Evolutionary conservation across 2,113 vertebrate genomes (phyloP), one percentile per base, ranked within the genome.

Genomic region (Cynocephalus volans): DNA sequence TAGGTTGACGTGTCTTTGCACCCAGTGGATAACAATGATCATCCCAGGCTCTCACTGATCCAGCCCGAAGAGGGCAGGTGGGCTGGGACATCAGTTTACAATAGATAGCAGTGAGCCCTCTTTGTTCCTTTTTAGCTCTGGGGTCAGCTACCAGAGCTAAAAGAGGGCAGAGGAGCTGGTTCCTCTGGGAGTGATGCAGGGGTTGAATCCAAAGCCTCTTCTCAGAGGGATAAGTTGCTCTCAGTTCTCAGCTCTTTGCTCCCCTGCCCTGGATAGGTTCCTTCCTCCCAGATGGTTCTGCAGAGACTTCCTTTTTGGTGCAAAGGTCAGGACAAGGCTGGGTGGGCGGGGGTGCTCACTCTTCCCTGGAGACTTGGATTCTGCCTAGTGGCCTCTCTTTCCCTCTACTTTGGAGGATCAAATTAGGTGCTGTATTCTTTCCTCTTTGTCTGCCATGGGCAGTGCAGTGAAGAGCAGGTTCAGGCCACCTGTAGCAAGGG

Each of bases 401-500:
- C 41, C 56, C 54, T 85, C 77, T 84, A 1, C 80, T 77, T n/a
- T 48, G 58, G 73, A 85, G 60, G 65, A 73, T 81, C 70, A 17
- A 3, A 19, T 33, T 69, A 80, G 62, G 82, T 24, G 13, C 28
- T 58, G 54, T 6, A 62, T 82, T 73, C 52, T 56, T 69, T 95
- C 89, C 86, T 83, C 88, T 97, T 96, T 97, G 95, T 92, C 88
- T 96, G 75, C n/a, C 1, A 0, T 15, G 56, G 88, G 80, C 56
- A 70, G 21, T 45, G 26, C 75, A 70, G 31, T 17, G 94, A 92
- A 87, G 87, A 94, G 87, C 92, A 97, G 90, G 58, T 77, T 87
- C 0, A 3, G 95, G 92, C 96, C 98, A 98, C 96, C 97, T 97
- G 96, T 90, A 93, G 92, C 95, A 97, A 97, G 70, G 93, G 79